phyloP scores from a whole-genome alignment of 92 coral and sea anemone genomes.

The Phenganax stokvisi region DNA sequence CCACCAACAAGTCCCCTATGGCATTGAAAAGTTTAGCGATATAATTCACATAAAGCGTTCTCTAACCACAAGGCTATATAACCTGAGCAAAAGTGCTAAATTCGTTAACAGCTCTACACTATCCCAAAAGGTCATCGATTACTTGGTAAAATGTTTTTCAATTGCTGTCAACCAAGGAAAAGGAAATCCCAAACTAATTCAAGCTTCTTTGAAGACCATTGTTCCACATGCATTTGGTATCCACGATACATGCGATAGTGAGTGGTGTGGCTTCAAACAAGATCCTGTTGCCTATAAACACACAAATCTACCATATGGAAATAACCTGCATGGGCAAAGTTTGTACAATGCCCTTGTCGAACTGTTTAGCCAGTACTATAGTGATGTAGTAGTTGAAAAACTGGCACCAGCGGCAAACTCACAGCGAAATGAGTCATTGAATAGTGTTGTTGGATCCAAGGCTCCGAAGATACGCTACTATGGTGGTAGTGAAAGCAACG shows the following conservation, averaged over 20 bases:
- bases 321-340: not conserved
- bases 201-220: slow-evolving; percentile 21
- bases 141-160: slow-evolving; percentile 40
- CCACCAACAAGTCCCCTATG: slow-evolving; percentile 36
- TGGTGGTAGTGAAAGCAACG: slow-evolving; percentile 15
- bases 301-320: slow-evolving; percentile 6
- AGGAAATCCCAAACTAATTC: not conserved
- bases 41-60: slow-evolving; percentile 39
- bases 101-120: slow-evolving; percentile 31
- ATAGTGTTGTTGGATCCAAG: not conserved
- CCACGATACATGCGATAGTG: slow-evolving; percentile 13
- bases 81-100: slow-evolving; percentile 19
- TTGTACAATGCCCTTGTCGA: not conserved
- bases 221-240: slow-evolving; percentile 43
- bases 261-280: slow-evolving; percentile 27
- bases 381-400: slow-evolving; percentile 3
- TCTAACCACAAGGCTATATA: slow-evolving; percentile 41
- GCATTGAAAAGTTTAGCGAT: slow-evolving; percentile 40
- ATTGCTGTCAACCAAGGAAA: slow-evolving; percentile 21
- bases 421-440: not conserved
- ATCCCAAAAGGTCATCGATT: slow-evolving; percentile 39
- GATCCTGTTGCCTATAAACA: slow-evolving; percentile 3
- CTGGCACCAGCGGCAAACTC: slow-evolving; percentile 5
- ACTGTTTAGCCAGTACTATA: not conserved
- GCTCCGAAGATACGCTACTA: slow-evolving; percentile 14